These are phyloP conservation scores for Crotalus horridus DNA, from an alignment of 2,113 vertebrate species.

Conservation along the genomic window DNA sequence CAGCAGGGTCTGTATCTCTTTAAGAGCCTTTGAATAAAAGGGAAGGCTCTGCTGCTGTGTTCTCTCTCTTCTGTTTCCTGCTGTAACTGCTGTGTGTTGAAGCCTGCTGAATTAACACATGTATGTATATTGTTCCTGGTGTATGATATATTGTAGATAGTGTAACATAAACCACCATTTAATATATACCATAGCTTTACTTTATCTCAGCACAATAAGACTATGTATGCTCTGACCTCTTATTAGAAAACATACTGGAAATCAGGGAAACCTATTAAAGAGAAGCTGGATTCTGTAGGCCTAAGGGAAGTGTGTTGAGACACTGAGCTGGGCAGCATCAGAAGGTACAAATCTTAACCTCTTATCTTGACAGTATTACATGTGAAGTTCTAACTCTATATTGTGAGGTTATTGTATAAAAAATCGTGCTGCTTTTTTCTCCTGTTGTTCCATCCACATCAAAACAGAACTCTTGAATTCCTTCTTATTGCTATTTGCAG, in stretches of 20 bases:
- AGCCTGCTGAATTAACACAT: no score
- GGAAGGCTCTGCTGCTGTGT: no score
- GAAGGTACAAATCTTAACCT: constrained; percentile 24
- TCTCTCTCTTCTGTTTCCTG: no score
- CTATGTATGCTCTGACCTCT: no score
- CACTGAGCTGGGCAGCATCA: neutral
- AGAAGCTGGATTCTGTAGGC: neutral
- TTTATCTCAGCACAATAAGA: no score
- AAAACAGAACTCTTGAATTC: constrained; percentile 45
- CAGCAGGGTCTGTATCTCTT: no score
- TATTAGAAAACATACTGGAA: neutral
- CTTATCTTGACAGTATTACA: constrained; percentile 26
- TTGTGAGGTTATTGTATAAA: constrained; percentile 31
- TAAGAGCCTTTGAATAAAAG: no score
- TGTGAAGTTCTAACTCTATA: constrained; percentile 23
- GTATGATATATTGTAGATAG: no score
- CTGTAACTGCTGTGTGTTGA: no score
- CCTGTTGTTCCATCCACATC: constrained; percentile 36
- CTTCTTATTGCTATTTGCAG: constrained; percentile 52
- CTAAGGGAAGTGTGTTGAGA: neutral
- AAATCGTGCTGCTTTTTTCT: constrained; percentile 23
- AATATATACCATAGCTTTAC: no score
- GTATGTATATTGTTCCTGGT: no score
- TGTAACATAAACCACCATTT: no score
- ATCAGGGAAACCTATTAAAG: neutral